Conservation (phyloP, 2,888 invertebrate species). For the Tribolium freemani region DNA sequence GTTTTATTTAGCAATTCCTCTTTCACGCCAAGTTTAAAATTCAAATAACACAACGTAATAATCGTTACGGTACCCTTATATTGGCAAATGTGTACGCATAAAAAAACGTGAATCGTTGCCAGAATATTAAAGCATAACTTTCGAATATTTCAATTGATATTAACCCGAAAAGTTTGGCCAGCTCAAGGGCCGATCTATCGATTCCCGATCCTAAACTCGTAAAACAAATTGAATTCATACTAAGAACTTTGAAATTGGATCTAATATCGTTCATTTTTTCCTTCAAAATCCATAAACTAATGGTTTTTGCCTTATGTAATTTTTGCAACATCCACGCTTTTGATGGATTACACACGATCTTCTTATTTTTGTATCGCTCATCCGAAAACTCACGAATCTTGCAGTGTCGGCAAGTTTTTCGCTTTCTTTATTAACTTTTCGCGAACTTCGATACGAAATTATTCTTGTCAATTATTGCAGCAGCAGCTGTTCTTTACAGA, state of each 20-base stretch:
- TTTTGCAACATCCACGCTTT: slow-evolving; percentile 18
- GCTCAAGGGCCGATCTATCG: slow-evolving; percentile 48
- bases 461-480: slow-evolving; percentile 2
- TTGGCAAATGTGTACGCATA: slow-evolving; percentile 42
- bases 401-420: slow-evolving; percentile 8
- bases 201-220: slow-evolving; percentile 55
- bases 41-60: slow-evolving; percentile 45
- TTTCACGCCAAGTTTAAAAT: slow-evolving; percentile 33
- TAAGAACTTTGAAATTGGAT: slow-evolving; percentile 51
- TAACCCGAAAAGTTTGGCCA: slow-evolving; percentile 52
- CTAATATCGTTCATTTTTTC: slow-evolving; percentile 49
- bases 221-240: slow-evolving; percentile 51
- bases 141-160: slow-evolving; percentile 58
- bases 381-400: not conserved
- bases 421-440: slow-evolving; percentile 11
- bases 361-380: slow-evolving; percentile 23
- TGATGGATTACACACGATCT: slow-evolving; percentile 24
- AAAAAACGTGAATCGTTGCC: slow-evolving; percentile 42
- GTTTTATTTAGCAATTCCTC: no score
- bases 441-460: not conserved
- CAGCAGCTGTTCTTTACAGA: not conserved
- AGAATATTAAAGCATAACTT: slow-evolving; percentile 55
- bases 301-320: slow-evolving; percentile 27
- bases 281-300: slow-evolving; percentile 13
- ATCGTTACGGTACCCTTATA: slow-evolving; percentile 42